These are phyloP conservation scores for Battus philenor DNA, from an alignment of 1,140 invertebrate genomes.

Conservation along the genomic window DNA sequence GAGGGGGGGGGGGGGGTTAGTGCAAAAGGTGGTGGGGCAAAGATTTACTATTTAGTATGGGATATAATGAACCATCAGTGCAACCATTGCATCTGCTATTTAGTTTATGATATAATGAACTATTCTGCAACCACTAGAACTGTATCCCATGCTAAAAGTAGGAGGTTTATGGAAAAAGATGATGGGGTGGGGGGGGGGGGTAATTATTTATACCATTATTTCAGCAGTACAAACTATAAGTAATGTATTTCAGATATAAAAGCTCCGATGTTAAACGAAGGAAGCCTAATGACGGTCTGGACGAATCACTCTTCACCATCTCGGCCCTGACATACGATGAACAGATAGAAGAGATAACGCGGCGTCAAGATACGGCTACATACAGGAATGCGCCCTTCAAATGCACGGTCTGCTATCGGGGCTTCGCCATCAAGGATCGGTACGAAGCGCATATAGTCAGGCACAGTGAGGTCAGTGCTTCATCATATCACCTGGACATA, in stretches of 20 bases:
- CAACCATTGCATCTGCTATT: too few species aligned
- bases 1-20: too few species aligned
- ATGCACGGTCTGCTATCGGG: conserved; percentile 46
- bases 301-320: conserved; percentile 50
- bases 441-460: conserved; percentile 44
- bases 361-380: conserved; percentile 31
- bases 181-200: too few species aligned
- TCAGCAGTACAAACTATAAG: too few species aligned
- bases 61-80: too few species aligned
- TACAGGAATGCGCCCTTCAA: conserved; percentile 46
- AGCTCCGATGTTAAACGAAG: conserved; percentile 43
- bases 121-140: too few species aligned
- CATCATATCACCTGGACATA: neutral
- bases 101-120: too few species aligned
- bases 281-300: conserved; percentile 35
- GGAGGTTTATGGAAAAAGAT: too few species aligned
- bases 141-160: too few species aligned
- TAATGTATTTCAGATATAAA: conserved; percentile 55
- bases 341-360: conserved; percentile 47
- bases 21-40: too few species aligned
- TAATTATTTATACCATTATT: too few species aligned
- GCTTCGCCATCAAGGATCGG: conserved; percentile 42
- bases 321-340: conserved; percentile 47
- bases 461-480: conserved; percentile 41
- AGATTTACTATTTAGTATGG: too few species aligned